Percentiles rank a stretch among this genome's conserved stretches.
These are phyloP conservation scores for Ptiloglossa arizonensis DNA, from an alignment of 1,140 invertebrate species.

Conservation along the genomic window DNA sequence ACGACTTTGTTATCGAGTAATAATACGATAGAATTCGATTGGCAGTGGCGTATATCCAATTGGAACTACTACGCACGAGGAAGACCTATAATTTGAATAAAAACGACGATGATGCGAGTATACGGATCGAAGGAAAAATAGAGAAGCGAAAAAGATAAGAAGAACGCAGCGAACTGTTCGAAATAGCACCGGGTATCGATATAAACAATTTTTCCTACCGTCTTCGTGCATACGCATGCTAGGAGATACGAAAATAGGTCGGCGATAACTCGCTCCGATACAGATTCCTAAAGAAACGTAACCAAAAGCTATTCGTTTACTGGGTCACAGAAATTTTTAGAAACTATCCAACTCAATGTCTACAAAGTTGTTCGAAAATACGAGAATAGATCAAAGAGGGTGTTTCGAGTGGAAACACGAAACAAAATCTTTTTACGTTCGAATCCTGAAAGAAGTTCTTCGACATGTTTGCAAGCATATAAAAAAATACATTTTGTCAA, in stretches of 20 bases:
- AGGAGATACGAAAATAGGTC: conserved; percentile 25
- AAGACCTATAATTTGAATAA: background rate
- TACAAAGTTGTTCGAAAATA: background rate
- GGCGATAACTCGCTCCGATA: conserved; percentile 8
- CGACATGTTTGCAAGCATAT: too few species aligned
- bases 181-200: conserved; percentile 6
- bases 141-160: background rate
- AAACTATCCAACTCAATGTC: background rate
- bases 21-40: too few species aligned
- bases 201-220: conserved; percentile 6
- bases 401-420: too few species aligned
- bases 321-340: background rate
- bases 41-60: too few species aligned
- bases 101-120: background rate
- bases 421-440: too few species aligned
- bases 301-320: background rate
- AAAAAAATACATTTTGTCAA: too few species aligned
- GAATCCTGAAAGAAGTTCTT: too few species aligned
- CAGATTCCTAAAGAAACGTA: background rate
- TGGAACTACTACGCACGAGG: too few species aligned
- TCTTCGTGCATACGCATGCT: background rate
- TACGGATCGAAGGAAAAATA: background rate
- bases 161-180: background rate
- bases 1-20: too few species aligned
- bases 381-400: background rate